Evolutionary conservation across 2,113 vertebrate species (phyloP), one percentile per base, ranked within the genome.

Genomic region (Gasterosteus aculeatus): DNA sequence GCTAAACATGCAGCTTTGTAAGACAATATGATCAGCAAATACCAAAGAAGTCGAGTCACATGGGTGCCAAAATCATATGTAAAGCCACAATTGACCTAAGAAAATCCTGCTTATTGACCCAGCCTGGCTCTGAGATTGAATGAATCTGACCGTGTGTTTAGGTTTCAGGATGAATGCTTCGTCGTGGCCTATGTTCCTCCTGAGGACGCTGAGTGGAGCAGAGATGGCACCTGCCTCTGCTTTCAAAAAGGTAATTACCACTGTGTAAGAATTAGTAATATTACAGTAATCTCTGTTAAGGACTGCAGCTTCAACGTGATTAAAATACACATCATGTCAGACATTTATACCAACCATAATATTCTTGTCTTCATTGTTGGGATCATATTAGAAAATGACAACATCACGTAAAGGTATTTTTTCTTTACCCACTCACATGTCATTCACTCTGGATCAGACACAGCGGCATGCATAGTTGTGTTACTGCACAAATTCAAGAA

Each of bases 131-230:
- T 15, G 10, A 10, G n/a, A 22, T 35, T 51, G 3, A 51, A 35
- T 64, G 7, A 66, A 51, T 77, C 46, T 75, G 33, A 31, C 11
- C 8, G 29, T 83, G 42, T 66, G 31, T 41, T 47, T 79, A 99
- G 98, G 98, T 4, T 99, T 97, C 91, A 94, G 96, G 88, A 98
- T 98, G 98, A 98, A 96, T 75, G 95, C 95, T 0, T 98, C 96
- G 0, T 98, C 98, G n/a, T 99, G 98, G 98, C 98, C 98, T 64
- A 97, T 97, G 96, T 99, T 99, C 82, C 95, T 99, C n/a, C 88
- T 98, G 75, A 93, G 95, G 89, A 98, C 96, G 10, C 91, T 99
- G 81, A 98, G 93, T 68, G 96, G 95, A 89, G 96, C 97, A 82
- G 97, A 99, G 85, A 96, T 97, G 94, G 97, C 98, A 16, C 96